A percentile compares a stretch with the other conserved stretches of the same genome.
phyloP scores from a whole-genome alignment of 2,113 vertebrate genomes.

The Melanerpes formicivorus region DNA sequence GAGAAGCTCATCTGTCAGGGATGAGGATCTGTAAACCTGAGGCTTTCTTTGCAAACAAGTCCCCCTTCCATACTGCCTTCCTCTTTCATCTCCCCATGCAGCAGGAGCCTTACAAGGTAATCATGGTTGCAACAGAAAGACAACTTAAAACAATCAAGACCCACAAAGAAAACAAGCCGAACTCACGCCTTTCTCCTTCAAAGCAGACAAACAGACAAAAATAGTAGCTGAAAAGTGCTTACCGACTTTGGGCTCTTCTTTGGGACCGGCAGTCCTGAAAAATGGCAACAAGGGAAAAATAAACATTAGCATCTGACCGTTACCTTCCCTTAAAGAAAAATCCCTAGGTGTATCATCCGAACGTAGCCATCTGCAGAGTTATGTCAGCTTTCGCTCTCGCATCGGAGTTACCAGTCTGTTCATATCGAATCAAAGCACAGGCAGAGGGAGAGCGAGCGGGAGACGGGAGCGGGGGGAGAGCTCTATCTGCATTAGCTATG shows the following conservation, averaged over 20 bases:
- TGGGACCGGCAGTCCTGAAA: slow-evolving; percentile 93
- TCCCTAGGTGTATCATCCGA: slow-evolving; percentile 78
- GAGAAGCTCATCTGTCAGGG: slow-evolving; percentile 45
- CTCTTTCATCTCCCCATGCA: slow-evolving; percentile 48
- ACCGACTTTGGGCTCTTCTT: slow-evolving; percentile 99
- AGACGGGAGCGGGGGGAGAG: slow-evolving; percentile 30
- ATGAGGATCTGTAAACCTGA: slow-evolving; percentile 13
- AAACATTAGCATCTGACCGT: slow-evolving; percentile 79
- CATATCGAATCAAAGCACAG: slow-evolving; percentile 80
- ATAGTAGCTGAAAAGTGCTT: slow-evolving; percentile 80
- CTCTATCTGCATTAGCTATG: slow-evolving; percentile 84
- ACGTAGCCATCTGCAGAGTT: slow-evolving; percentile 83
- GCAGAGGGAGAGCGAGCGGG: slow-evolving; percentile 41
- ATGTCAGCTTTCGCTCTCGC: slow-evolving; percentile 79
- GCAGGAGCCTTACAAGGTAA: slow-evolving; percentile 67
- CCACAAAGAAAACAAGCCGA: slow-evolving; percentile 15
- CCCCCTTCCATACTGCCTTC: slow-evolving; percentile 19
- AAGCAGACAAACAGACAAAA: slow-evolving; percentile 50
- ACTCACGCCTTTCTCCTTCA: slow-evolving; percentile 11
- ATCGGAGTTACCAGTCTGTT: slow-evolving; percentile 79
- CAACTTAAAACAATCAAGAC: slow-evolving; percentile 63
- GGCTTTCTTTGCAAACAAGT: slow-evolving; percentile 32
- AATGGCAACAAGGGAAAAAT: slow-evolving; percentile 83
- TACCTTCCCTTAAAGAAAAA: slow-evolving; percentile 75
- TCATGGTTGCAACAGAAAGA: slow-evolving; percentile 38